Evolutionary conservation across 2,888 invertebrate genomes (phyloP).

Genomic region (Abscondita cerata): DNA sequence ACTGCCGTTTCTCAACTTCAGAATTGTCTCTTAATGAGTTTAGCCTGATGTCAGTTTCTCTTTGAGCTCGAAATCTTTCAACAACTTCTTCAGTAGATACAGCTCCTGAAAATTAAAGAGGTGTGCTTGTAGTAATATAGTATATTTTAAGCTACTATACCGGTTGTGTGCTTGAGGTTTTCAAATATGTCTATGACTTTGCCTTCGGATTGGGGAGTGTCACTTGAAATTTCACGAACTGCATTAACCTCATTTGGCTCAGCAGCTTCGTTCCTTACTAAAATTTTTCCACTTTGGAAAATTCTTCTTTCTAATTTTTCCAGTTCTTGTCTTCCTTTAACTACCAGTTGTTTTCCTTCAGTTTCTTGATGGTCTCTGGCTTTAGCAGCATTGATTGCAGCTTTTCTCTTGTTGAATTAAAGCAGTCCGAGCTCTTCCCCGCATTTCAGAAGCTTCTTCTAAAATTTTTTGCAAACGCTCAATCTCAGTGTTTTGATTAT

Average conservation of each 20-base stretch:
- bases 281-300: slow-evolving; percentile 67
- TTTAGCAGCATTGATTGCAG: slow-evolving; percentile 71
- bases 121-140: background rate
- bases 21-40: slow-evolving; percentile 73
- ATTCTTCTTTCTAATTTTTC: slow-evolving; percentile 80
- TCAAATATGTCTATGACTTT: slow-evolving; percentile 72
- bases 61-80: slow-evolving; percentile 75
- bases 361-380: slow-evolving; percentile 69
- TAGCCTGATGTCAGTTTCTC: slow-evolving; percentile 74
- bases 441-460: slow-evolving; percentile 75
- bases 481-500: slow-evolving; percentile 77
- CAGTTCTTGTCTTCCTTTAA: slow-evolving; percentile 73
- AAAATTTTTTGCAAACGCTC: slow-evolving; percentile 74
- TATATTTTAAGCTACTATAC: slow-evolving; percentile 52
- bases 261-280: slow-evolving; percentile 51
- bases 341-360: slow-evolving; percentile 73
- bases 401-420: slow-evolving; percentile 74
- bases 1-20: slow-evolving; percentile 74
- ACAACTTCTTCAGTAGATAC: slow-evolving; percentile 78
- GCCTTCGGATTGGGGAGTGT: slow-evolving; percentile 52
- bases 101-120: slow-evolving; percentile 62
- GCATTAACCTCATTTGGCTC: slow-evolving; percentile 46
- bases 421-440: slow-evolving; percentile 72
- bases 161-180: slow-evolving; percentile 78
- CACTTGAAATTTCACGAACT: slow-evolving; percentile 11